Percentiles rank a stretch among this genome's conserved stretches.
These are phyloP conservation scores for Netelia inedita DNA, from an alignment of 2,888 invertebrate species.

Conservation along the genomic window DNA sequence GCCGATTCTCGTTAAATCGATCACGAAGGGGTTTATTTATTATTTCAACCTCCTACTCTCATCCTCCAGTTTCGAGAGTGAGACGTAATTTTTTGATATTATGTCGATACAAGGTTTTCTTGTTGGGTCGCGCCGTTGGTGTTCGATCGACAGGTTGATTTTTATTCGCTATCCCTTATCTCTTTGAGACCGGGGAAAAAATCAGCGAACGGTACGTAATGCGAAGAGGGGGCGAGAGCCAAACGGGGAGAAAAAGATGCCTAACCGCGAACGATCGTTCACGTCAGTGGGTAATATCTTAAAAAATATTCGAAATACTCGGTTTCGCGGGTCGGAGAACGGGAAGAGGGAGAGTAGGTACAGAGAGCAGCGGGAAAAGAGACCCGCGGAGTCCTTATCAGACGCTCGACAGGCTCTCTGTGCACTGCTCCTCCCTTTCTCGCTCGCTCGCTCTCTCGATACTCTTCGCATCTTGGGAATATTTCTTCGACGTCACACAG, in stretches of 20 bases:
- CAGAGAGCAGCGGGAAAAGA: conserved; percentile 49
- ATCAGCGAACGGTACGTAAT: conserved; percentile 61
- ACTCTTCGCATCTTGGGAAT: conserved; percentile 58
- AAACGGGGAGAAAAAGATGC: conserved; percentile 51
- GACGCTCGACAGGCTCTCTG: conserved; percentile 56
- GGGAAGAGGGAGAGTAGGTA: background rate
- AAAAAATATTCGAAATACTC: conserved; percentile 66
- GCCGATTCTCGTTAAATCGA: conserved; percentile 45
- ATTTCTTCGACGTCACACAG: conserved; percentile 55
- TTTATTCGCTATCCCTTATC: conserved; percentile 22
- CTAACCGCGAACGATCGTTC: conserved; percentile 48
- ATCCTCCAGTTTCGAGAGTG: background rate
- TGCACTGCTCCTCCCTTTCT: background rate
- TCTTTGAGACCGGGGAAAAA: conserved; percentile 58
- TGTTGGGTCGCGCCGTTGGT: background rate
- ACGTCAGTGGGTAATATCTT: conserved; percentile 63
- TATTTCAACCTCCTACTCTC: background rate
- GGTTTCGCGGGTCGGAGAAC: background rate
- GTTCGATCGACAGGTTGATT: conserved; percentile 32
- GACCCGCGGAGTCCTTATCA: conserved; percentile 65
- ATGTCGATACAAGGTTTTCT: background rate
- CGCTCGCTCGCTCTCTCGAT: conserved; percentile 54
- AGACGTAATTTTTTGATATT: conserved; percentile 7
- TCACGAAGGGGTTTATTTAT: conserved; percentile 30
- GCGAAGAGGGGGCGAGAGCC: background rate